A percentile compares a stretch with the other conserved stretches of the same genome.
These are phyloP conservation scores for Takifugu flavidus DNA, from an alignment of 2,113 vertebrate genomes.

Conservation along the genomic window DNA sequence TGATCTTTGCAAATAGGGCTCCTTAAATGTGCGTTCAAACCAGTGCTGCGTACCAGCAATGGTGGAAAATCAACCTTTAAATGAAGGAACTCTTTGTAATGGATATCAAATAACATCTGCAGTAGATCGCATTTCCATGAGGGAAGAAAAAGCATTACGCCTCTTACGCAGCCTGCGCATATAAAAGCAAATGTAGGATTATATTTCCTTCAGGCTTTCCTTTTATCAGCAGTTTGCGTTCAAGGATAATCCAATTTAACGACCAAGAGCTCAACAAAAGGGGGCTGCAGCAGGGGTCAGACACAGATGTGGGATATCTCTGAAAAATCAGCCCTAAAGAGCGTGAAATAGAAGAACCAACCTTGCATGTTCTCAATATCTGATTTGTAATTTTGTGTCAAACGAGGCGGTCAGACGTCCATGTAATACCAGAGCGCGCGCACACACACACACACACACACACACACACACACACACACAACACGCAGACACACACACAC, in stretches of 20 bases:
- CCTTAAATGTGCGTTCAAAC: neutral
- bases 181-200: constrained; percentile 43
- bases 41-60: constrained; percentile 33
- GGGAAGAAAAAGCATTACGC: constrained; percentile 49
- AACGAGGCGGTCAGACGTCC: neutral
- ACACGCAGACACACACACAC: constrained; percentile 8
- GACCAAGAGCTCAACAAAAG: constrained; percentile 26
- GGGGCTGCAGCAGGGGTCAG: constrained; percentile 1
- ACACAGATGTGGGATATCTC: constrained; percentile 36
- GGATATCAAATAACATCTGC: constrained; percentile 67
- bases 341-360: constrained; percentile 21
- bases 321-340: constrained; percentile 5
- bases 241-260: constrained; percentile 39
- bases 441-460: neutral
- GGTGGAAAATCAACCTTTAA: constrained; percentile 23
- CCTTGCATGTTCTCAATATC: constrained; percentile 3
- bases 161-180: constrained; percentile 57
- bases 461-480: neutral
- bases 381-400: no score
- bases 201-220: constrained; percentile 30
- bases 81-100: constrained; percentile 63
- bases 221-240: constrained; percentile 33
- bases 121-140: constrained; percentile 58
- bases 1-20: neutral
- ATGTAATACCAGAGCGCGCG: no score